These are phyloP conservation scores for Ameiurus melas DNA, from an alignment of 2,113 vertebrate genomes.

Conservation along the genomic window DNA sequence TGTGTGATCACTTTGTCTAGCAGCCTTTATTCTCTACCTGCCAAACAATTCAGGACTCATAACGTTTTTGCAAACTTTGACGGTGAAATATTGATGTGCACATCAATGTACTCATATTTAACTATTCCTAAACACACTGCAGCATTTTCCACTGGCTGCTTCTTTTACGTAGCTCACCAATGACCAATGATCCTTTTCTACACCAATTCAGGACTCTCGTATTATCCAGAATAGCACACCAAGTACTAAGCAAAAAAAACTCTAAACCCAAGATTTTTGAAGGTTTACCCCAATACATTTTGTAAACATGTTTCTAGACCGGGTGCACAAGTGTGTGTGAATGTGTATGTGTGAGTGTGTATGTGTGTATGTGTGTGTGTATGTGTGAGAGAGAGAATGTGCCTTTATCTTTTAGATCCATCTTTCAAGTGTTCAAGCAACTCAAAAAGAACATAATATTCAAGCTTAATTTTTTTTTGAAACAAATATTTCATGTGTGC, in stretches of 20 bases:
- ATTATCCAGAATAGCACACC: slow-evolving; percentile 14
- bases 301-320: slow-evolving; percentile 16
- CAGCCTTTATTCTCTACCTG: slow-evolving; percentile 18
- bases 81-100: not conserved
- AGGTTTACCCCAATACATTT: slow-evolving; percentile 30
- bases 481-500: slow-evolving; percentile 29
- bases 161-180: not conserved
- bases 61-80: slow-evolving; percentile 31
- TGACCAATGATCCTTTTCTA: not conserved
- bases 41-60: slow-evolving; percentile 24
- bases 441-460: not conserved
- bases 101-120: slow-evolving; percentile 24
- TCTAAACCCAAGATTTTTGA: slow-evolving; percentile 37
- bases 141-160: not conserved
- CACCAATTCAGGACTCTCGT: slow-evolving; percentile 21
- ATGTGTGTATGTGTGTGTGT: not conserved
- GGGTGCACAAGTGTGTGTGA: not conserved
- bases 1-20: slow-evolving; percentile 1
- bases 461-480: not conserved
- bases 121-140: slow-evolving; percentile 31
- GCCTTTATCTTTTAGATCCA: slow-evolving; percentile 27
- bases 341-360: not conserved
- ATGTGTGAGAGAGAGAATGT: slow-evolving; percentile 6
- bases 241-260: not conserved
- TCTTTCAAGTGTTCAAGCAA: not conserved